These are phyloP conservation scores for Drosophila pseudotalamancana DNA, from an alignment of 2,888 invertebrate species.

Conservation along the genomic window DNA sequence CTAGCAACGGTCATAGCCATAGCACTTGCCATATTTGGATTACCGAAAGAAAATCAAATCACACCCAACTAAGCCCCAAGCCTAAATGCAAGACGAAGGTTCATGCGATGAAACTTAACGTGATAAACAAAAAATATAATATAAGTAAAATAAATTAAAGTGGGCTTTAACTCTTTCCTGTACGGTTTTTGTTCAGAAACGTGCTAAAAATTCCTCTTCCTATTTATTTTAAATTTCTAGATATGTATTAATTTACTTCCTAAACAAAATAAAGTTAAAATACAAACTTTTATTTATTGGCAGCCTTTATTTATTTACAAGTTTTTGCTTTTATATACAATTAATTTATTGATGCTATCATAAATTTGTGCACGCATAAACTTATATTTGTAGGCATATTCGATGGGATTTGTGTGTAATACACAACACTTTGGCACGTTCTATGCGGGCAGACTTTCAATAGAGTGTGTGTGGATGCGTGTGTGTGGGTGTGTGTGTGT, in stretches of 20 bases:
- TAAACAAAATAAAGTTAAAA: neutral
- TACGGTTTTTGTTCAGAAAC: neutral
- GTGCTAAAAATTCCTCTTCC: neutral
- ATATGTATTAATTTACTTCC: no score
- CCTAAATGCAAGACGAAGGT: slow-evolving; percentile 25
- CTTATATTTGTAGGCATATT: slow-evolving; percentile 7
- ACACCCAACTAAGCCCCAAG: slow-evolving; percentile 21
- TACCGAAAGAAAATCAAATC: slow-evolving; percentile 15
- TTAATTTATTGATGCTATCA: neutral
- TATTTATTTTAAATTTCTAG: no score
- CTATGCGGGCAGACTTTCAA: slow-evolving; percentile 18
- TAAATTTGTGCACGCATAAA: slow-evolving; percentile 31
- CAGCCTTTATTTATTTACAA: no score
- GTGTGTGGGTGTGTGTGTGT: slow-evolving; percentile 14
- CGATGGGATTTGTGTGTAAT: slow-evolving; percentile 8
- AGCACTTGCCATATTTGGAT: slow-evolving; percentile 73
- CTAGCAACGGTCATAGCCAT: slow-evolving; percentile 10
- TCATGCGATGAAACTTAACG: slow-evolving; percentile 22
- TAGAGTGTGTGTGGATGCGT: slow-evolving; percentile 22
- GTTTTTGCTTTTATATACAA: no score
- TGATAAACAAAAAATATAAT: neutral
- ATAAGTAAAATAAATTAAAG: neutral
- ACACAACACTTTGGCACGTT: slow-evolving; percentile 33
- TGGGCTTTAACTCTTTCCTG: no score
- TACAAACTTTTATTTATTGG: neutral